A percentile compares a stretch with the other conserved stretches of the same genome.
These are phyloP conservation scores for Nomada goodeniana DNA, from an alignment of 2,888 invertebrate species.

Conservation along the genomic window DNA sequence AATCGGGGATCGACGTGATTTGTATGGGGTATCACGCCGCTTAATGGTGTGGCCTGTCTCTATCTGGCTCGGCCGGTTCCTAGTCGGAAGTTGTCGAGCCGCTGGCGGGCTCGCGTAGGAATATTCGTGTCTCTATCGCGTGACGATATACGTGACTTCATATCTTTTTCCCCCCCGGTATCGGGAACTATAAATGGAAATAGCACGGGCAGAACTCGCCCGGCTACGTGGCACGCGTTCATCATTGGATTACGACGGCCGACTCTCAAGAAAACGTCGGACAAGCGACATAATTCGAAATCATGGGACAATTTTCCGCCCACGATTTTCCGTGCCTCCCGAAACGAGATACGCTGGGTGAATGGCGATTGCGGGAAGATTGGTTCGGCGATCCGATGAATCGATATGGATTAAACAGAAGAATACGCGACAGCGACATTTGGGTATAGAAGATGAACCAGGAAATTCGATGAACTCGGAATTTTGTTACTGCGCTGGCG, in stretches of 20 bases:
- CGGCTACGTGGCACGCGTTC: constrained; percentile 8
- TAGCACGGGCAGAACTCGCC: background rate
- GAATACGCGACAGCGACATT: no score
- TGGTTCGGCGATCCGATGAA: constrained; percentile 15
- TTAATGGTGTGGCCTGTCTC: constrained; percentile 77
- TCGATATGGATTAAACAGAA: constrained; percentile 2
- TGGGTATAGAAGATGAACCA: no score
- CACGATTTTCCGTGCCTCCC: background rate
- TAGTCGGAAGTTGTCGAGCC: constrained; percentile 69
- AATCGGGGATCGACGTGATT: constrained; percentile 79
- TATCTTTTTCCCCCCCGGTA: constrained; percentile 48
- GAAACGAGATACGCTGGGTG: background rate
- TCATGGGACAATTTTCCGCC: background rate
- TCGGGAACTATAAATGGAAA: constrained; percentile 34
- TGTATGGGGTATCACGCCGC: constrained; percentile 77
- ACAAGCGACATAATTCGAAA: background rate
- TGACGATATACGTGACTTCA: constrained; percentile 64
- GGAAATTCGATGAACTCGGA: no score
- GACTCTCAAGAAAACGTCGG: background rate
- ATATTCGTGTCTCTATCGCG: constrained; percentile 63
- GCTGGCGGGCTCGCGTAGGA: constrained; percentile 50
- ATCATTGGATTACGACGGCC: constrained; percentile 15
- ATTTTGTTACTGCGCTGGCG: no score
- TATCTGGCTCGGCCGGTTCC: constrained; percentile 59
- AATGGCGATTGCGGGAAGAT: background rate